Base-by-base conservation (phyloP, 2,888 invertebrate species). In the Darwinula stevensoni region DNA sequence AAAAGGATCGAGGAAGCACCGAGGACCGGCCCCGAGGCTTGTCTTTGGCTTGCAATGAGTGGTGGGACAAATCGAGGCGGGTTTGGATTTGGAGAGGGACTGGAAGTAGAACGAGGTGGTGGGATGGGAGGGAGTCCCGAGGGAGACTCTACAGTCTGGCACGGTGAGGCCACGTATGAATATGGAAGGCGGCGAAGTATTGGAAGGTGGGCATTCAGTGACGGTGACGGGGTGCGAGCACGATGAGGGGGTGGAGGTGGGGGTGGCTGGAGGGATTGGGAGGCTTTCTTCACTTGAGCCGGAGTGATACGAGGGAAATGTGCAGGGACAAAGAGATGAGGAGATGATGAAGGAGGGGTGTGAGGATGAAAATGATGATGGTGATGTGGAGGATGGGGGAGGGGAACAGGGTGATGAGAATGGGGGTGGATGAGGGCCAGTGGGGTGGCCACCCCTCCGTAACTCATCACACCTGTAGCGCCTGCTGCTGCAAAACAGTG, bases 391-490 rank as follows among this genome's bases (percentile, higher is more conserved):
- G n/a, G n/a, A n/a, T n/a, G n/a, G 27, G 14, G 27, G 27, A 5
- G 27, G 27, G 4, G 27, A 14, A 27, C 13, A 14, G 4, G 27
- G 27, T 27, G 27, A 14, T 13, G 27, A 14, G 27, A 27, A 14
- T 13, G 27, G 27, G 55, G 57, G 41, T 64, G 65, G 27, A 68
- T 49, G 52, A 68, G 58, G 13, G 67, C 66, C 17, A 68, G 50
- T 1, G 68, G 67, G 2, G 68, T 69, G 1, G 68, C 64, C 5
- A 70, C 67, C 12, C 69, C 69, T 1, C 69, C 69, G 43, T 66
- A 68, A 14, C 22, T 14, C 13, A n/a, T 9, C 11, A 12, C 14
- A 22, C 14, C 12, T 14, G n/a, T 27, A 3, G 34, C 15, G 12
- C 27, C 30, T 6, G 32, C 31, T 22, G 22, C 9, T 18, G 22